phyloP scores from a whole-genome alignment of 2,113 vertebrate genomes.

The Eleginops maclovinus region DNA sequence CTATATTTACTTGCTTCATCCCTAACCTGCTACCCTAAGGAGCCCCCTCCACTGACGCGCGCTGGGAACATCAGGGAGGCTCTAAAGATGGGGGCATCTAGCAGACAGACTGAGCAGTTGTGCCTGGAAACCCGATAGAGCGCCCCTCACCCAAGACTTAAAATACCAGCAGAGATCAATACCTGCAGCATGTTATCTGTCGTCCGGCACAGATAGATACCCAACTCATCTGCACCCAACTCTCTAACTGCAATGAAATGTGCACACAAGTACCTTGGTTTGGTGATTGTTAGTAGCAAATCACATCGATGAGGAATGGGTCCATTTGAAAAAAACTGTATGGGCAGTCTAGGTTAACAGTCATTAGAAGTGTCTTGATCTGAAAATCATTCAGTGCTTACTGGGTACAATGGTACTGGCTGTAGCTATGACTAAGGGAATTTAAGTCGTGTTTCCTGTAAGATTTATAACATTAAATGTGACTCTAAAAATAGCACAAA shows the following conservation, averaged over 20 bases:
- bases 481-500: too few relatives aligned
- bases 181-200: slow-evolving; percentile 78
- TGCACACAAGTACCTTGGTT: neutral
- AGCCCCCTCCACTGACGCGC: neutral
- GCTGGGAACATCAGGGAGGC: slow-evolving; percentile 56
- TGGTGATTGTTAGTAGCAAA: neutral
- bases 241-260: slow-evolving; percentile 13
- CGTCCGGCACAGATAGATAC: slow-evolving; percentile 70
- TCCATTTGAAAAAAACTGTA: too few relatives aligned
- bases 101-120: slow-evolving; percentile 71
- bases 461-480: neutral
- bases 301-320: neutral
- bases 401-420: neutral
- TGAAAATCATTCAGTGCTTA: neutral
- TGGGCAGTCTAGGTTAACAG: too few relatives aligned
- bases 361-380: neutral
- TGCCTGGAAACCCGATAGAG: slow-evolving; percentile 77
- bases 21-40: slow-evolving; percentile 16
- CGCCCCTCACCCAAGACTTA: slow-evolving; percentile 76
- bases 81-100: slow-evolving; percentile 29
- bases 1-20: neutral
- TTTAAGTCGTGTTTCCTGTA: neutral
- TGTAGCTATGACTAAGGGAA: neutral
- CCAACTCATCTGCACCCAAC: slow-evolving; percentile 39
- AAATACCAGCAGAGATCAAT: slow-evolving; percentile 82